Evolutionary conservation across 2,113 vertebrate genomes (phyloP), one percentile per base, ranked within the genome.

Genomic region (Triplophysa tibetana): DNA sequence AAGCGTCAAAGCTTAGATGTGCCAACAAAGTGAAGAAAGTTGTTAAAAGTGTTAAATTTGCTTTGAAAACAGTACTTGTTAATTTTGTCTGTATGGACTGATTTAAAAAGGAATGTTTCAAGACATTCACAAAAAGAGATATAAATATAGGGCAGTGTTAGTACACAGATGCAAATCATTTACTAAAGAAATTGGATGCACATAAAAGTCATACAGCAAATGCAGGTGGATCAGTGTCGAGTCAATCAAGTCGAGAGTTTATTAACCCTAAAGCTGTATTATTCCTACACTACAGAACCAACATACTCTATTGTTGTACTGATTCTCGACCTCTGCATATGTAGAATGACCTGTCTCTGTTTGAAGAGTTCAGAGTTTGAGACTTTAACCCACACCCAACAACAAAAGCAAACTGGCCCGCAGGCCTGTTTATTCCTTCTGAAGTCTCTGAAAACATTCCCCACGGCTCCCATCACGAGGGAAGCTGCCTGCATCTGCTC

Each of bases 371-470:
- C 56, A 11, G 56, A 74, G 13, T 12, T 74, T 33, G 38, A 21
- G 60, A 74, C 70, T 73, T 73, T 73, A 73, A 73, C 70, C 56
- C 50, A 56, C 14, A 26, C 23, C 43, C 23, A 19, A 60, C 72
- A 74, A 74, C 33, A 61, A 33, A 74, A 45, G 72, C 56, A 74
- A 74, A 19, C 52, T 45, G 16, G 19, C 13, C 70, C 2, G 6
- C 29, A 43, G 21, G 38, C 33, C 8, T 74, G 33, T 74, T 74
- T 74, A 58, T 58, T 19, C 70, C 58, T 6, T 1, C 33, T 12
- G 70, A 41, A 61, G 70, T 43, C 56, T 61, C n/a, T 74, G n/a
- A 74, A 74, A 74, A 74, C 72, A 74, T 45, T 56, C 13, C 26
- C 50, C 29, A 24, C 26, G 38, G 70, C 54, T 73, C 70, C 29